phyloP scores from a whole-genome alignment of 1,140 invertebrate genomes.

The Tetragonula clypearis region DNA sequence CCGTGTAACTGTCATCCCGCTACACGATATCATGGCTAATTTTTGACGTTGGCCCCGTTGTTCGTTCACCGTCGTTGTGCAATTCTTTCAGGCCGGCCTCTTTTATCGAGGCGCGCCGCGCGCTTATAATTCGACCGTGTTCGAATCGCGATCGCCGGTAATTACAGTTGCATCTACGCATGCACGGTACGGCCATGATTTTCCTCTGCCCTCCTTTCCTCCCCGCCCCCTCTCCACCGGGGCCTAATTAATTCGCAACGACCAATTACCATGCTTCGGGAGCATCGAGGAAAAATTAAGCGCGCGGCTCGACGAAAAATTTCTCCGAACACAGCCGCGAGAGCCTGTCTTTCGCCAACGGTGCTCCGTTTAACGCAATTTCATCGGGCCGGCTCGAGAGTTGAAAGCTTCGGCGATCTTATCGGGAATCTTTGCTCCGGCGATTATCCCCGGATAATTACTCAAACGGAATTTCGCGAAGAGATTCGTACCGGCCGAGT shows the following conservation, averaged over 20 bases:
- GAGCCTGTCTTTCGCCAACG: not conserved
- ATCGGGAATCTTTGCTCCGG: not conserved
- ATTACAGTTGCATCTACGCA: not conserved
- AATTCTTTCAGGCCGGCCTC: not conserved
- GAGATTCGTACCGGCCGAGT: not conserved
- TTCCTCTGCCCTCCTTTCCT: not conserved
- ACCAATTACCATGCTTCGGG: constrained; percentile 18
- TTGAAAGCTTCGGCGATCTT: not conserved
- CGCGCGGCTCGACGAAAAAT: constrained; percentile 10
- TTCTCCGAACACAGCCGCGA: not conserved
- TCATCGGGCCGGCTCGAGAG: not conserved
- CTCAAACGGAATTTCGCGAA: not conserved
- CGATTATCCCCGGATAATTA: not conserved
- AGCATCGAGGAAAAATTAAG: constrained; percentile 17
- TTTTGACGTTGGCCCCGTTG: not conserved
- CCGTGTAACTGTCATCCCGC: constrained; percentile 24
- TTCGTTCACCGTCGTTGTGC: not conserved
- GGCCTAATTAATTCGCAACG: constrained; percentile 32
- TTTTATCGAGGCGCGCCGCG: not conserved
- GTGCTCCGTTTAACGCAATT: not conserved
- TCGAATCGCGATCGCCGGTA: not conserved
- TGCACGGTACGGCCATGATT: constrained; percentile 6
- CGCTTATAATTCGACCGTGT: not conserved
- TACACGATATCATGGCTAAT: constrained; percentile 14
- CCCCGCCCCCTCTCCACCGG: too few species aligned